These are phyloP conservation scores for Gallirallus australis DNA, from an alignment of 2,797 vertebrate genomes.

Conservation along the genomic window DNA sequence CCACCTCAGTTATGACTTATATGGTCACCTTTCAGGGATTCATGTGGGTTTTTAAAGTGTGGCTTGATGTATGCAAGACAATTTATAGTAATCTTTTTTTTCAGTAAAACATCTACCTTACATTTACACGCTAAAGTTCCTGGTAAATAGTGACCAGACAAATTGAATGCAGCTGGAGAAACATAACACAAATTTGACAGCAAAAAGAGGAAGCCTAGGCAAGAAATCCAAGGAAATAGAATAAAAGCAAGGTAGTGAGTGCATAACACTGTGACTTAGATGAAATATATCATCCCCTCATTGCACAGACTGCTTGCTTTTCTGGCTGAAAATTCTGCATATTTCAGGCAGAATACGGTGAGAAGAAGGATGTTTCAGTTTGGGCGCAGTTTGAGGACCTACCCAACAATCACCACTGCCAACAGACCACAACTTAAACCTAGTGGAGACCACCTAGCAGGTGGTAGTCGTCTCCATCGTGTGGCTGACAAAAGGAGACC, in stretches of 20 bases:
- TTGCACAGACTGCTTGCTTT: background rate
- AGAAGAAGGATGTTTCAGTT: background rate
- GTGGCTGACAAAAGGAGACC: background rate
- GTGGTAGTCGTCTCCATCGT: background rate
- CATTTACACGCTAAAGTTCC: background rate
- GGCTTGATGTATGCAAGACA: background rate
- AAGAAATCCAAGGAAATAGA: background rate
- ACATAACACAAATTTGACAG: constrained; percentile 7
- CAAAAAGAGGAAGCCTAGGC: background rate
- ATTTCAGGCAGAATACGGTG: background rate
- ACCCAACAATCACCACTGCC: background rate
- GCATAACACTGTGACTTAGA: background rate
- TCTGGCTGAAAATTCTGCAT: background rate
- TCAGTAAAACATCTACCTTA: background rate
- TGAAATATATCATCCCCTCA: constrained; percentile 13
- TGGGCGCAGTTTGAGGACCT: background rate
- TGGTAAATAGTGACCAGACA: constrained; percentile 12
- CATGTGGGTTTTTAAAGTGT: background rate
- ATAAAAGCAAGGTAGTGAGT: background rate
- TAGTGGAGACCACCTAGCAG: background rate
- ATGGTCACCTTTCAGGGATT: background rate
- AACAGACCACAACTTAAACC: background rate
- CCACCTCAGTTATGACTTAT: background rate
- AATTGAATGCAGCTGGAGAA: background rate
- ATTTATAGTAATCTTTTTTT: background rate